Evolutionary conservation across 1,140 invertebrate species (phyloP), one percentile per base, ranked within the genome.

Genomic region (Nephila pilipes): DNA sequence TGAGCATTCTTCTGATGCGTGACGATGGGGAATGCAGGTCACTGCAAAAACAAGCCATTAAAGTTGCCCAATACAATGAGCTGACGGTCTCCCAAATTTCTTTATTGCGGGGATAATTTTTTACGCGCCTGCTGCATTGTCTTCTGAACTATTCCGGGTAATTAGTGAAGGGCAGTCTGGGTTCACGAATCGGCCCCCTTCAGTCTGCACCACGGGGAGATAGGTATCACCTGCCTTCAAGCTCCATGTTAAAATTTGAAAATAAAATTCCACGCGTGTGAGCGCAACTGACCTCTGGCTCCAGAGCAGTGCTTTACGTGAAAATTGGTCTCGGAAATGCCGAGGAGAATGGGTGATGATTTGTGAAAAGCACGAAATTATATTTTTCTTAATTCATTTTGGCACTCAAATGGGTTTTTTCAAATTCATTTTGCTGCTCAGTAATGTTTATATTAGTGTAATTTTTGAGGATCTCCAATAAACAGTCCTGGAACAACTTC

Each of bases 41-140:
- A 81, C 55, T 81, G 29, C 54, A 58, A 89, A 75, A 90, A 90
- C 55, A 90, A 81, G 69, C 87, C 69, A 90, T 90, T 90, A 90
- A 57, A 22, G 25, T 90, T 90, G n/a, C 87, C 20, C 75, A 90
- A 60, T 18, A 90, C 75, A 90, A 81, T 90, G 88, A 79, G 46
- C 46, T 46, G 46, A 57, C 25, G 46, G 65, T 79, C 87, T 90
- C 69, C 69, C 18, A 80, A 79, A 90, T 80, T 79, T 90, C 75
- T 90, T 90, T 60, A 90, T 81, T 79, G 36, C 38, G 29, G 20
- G 54, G 54, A 55, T 36, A 60, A 58, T 60, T 81, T 90, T 80
- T 90, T 90, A 81, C 79, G 75, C 75, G 65, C 25, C 81, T 22
- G 69, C n/a, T 79, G 54, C 88, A 90, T 90, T 90, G 88, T 90